A percentile compares a stretch with the other conserved stretches of the same genome.
Conservation (phyloP, 1,140 invertebrate species). For the Bombyx mori region ASM3026992v2 NC_085118.1:6646501-6647000, state of each 20-base stretch:
- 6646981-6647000: no score
- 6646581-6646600: no score
- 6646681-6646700: no score
- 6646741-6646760: conserved; percentile 15
- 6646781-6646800: conserved; percentile 21
- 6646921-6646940: conserved; percentile 14
- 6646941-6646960: conserved; percentile 14
- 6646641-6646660: no score
- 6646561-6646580: no score
- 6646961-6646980: background rate
- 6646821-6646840: conserved; percentile 20
- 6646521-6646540: no score
- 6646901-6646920: conserved; percentile 7
- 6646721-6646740: conserved; percentile 1
- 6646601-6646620: no score
- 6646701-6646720: conserved; percentile 1
- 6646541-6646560: no score
- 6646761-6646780: conserved; percentile 11
- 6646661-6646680: no score
- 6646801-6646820: conserved; percentile 26
- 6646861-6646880: conserved; percentile 17
- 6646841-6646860: conserved; percentile 12
- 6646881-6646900: conserved; percentile 15
- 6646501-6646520: no score
- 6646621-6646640: no score